Conservation (phyloP, 2,797 vertebrate genomes). For the Cossypha heuglini region DNA sequence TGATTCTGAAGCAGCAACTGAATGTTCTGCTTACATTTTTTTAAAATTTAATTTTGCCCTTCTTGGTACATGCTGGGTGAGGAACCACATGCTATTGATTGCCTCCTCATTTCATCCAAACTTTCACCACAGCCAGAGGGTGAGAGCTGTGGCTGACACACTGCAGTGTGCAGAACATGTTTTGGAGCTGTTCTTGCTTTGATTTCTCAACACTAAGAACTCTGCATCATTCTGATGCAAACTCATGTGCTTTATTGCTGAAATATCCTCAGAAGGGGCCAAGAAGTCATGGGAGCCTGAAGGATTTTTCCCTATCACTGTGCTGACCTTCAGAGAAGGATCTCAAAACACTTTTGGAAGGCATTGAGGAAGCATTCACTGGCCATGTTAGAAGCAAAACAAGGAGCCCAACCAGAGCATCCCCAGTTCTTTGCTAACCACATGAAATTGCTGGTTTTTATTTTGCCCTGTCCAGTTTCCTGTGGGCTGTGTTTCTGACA, state of each 20-base stretch:
- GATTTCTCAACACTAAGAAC: background rate
- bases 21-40: background rate
- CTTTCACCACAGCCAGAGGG: background rate
- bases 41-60: background rate
- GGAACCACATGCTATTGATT: background rate
- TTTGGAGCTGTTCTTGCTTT: background rate
- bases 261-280: background rate
- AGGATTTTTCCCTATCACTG: background rate
- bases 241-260: background rate
- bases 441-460: background rate
- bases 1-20: background rate
- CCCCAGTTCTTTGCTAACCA: background rate
- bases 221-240: background rate
- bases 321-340: background rate
- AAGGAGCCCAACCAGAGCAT: background rate
- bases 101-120: background rate
- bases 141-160: background rate
- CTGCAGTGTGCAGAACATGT: background rate
- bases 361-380: background rate
- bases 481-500: background rate
- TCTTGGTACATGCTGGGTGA: background rate
- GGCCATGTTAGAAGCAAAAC: background rate
- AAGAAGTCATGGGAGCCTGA: background rate
- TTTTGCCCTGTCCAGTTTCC: background rate
- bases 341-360: background rate